Conservation (phyloP, 2,113 vertebrate species). For the Salvelinus alpinus region DNA sequence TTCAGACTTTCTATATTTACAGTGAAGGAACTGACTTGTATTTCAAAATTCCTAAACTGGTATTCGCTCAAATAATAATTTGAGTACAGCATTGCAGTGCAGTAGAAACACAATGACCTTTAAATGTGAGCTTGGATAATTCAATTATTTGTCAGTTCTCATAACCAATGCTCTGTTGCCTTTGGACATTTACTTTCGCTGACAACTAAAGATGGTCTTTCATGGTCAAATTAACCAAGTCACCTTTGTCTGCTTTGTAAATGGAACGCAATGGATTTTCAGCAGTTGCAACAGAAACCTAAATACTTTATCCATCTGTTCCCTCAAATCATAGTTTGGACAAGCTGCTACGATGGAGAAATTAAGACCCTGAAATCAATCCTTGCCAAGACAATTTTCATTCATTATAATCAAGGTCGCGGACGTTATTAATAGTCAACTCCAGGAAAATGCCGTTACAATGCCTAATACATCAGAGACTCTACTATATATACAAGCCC, state of each 20-base stretch:
- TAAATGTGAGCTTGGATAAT: too few species aligned
- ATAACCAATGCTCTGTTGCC: not conserved
- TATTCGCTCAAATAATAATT: too few species aligned
- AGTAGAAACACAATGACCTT: too few species aligned
- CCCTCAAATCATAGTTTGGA: conserved; percentile 72
- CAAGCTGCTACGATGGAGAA: conserved; percentile 74
- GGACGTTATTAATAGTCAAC: conserved; percentile 79
- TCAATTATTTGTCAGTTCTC: not conserved
- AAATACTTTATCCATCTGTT: conserved; percentile 72
- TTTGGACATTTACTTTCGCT: conserved; percentile 23
- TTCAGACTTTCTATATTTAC: too few species aligned
- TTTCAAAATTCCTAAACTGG: too few species aligned
- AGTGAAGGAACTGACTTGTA: too few species aligned
- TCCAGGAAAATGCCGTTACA: conserved; percentile 73
- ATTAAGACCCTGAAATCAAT: conserved; percentile 80
- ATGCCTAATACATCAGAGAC: conserved; percentile 55
- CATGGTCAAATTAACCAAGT: conserved; percentile 74
- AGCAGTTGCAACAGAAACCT: conserved; percentile 71
- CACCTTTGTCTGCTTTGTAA: conserved; percentile 74
- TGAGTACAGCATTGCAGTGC: too few species aligned
- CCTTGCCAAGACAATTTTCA: conserved; percentile 78
- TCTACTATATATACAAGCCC: not conserved
- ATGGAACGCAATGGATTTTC: conserved; percentile 79
- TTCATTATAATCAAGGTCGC: conserved; percentile 79
- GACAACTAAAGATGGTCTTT: conserved; percentile 65